phyloP scores from a whole-genome alignment of 2,888 invertebrate species.

The Nemoura dubitans region DNA sequence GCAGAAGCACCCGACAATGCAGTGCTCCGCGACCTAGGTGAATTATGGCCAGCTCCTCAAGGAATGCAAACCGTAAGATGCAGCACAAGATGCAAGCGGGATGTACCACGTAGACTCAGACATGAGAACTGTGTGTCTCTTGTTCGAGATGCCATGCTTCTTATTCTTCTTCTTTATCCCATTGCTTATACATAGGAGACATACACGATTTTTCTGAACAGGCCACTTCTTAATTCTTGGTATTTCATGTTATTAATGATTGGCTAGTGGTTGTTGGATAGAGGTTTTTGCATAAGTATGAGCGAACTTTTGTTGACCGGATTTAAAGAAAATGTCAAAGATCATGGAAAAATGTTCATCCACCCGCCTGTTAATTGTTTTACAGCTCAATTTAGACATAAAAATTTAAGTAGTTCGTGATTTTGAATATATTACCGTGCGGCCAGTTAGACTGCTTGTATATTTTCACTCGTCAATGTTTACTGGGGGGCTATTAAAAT shows the following conservation, averaged over 20 bases:
- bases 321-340: slow-evolving; percentile 30
- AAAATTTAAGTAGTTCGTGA: neutral
- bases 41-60: slow-evolving; percentile 48
- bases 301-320: neutral
- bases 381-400: neutral
- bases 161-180: neutral
- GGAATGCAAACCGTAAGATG: slow-evolving; percentile 45
- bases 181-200: slow-evolving; percentile 5
- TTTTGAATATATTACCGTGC: neutral
- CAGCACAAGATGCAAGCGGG: neutral
- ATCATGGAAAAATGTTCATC: neutral
- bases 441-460: neutral
- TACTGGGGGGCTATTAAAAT: slow-evolving; percentile 28
- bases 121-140: neutral
- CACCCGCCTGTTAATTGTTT: neutral
- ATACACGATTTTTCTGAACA: slow-evolving; percentile 2
- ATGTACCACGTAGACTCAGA: neutral
- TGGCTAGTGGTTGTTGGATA: neutral
- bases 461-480: neutral
- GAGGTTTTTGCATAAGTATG: neutral
- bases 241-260: slow-evolving; percentile 1
- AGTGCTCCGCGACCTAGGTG: slow-evolving; percentile 44
- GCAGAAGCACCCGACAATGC: slow-evolving; percentile 7
- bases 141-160: neutral
- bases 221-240: neutral